Evolutionary conservation across 2,797 vertebrate genomes (phyloP).

Genomic region (Tapera naevia): DNA sequence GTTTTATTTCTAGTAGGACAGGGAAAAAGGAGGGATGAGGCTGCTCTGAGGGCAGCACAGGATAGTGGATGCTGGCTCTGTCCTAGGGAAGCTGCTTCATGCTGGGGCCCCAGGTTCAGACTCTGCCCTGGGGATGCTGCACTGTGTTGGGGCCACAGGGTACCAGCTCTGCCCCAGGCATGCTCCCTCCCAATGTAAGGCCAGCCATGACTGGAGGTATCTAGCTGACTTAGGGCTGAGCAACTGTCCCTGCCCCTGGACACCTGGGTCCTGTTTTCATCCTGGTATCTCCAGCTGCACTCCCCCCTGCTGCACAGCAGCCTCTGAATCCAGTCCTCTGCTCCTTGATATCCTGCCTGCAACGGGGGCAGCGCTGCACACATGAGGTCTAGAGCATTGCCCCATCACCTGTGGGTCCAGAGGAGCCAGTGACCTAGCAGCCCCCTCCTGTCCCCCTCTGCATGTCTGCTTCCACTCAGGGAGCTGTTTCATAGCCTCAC

Average conservation of each 20-base stretch:
- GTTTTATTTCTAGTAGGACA: background rate
- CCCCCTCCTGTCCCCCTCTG: fast-evolving
- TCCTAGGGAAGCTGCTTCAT: too few relatives aligned
- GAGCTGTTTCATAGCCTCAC: background rate
- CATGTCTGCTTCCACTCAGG: background rate
- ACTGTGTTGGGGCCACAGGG: fast-evolving
- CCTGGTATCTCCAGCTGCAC: background rate
- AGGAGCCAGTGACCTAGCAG: background rate
- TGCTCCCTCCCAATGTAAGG: background rate
- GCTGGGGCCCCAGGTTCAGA: background rate
- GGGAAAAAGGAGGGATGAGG: background rate
- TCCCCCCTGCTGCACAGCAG: background rate
- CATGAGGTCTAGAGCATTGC: background rate
- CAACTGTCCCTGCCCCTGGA: background rate
- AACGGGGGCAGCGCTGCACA: background rate
- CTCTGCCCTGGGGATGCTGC: background rate
- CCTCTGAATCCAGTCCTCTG: background rate
- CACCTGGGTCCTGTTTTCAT: background rate
- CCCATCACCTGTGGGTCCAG: fast-evolving
- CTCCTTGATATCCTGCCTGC: background rate
- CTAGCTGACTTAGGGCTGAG: fast-evolving
- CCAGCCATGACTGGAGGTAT: background rate
- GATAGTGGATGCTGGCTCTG: background rate
- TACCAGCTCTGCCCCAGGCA: background rate
- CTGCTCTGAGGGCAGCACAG: background rate